Evolutionary conservation across 2,888 invertebrate species (phyloP).

Genomic region (Caprella mutica): DNA sequence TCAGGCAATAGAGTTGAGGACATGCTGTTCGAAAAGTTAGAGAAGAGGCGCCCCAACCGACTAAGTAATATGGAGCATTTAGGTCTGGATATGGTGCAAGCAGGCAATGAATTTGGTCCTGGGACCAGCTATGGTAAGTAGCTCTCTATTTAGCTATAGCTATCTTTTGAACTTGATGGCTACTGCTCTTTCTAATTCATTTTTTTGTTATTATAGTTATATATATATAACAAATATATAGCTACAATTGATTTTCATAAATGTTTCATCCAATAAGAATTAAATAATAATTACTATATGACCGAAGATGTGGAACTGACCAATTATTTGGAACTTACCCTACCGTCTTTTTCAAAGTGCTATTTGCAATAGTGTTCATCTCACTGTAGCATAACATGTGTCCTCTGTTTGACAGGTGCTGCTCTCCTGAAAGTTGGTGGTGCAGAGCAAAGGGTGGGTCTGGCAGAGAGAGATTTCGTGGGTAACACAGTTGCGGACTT

Average conservation of each 20-base stretch:
- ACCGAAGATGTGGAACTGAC: no score
- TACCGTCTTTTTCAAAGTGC: neutral
- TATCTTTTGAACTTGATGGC: neutral
- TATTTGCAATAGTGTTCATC: neutral
- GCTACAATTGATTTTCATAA: neutral
- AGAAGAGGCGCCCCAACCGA: slow-evolving; percentile 55
- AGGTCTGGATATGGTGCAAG: slow-evolving; percentile 72
- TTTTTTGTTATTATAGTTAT: neutral
- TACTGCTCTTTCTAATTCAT: neutral
- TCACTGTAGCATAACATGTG: neutral
- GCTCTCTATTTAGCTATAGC: no score
- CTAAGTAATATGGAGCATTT: slow-evolving; percentile 71
- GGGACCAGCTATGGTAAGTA: slow-evolving; percentile 61
- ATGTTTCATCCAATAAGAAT: neutral
- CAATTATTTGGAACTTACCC: no score
- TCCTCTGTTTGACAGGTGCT: slow-evolving; percentile 51
- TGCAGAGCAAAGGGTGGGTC: slow-evolving; percentile 71
- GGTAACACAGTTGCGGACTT: slow-evolving; percentile 55
- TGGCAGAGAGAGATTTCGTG: slow-evolving; percentile 74
- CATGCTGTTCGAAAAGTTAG: slow-evolving; percentile 55
- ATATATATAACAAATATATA: slow-evolving; percentile 1
- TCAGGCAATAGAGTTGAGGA: slow-evolving; percentile 62
- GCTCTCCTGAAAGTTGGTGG: slow-evolving; percentile 79
- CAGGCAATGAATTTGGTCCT: slow-evolving; percentile 70
- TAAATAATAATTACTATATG: neutral